Evolutionary conservation across 2,888 invertebrate species (phyloP).

Genomic region (Salticus scenicus): DNA sequence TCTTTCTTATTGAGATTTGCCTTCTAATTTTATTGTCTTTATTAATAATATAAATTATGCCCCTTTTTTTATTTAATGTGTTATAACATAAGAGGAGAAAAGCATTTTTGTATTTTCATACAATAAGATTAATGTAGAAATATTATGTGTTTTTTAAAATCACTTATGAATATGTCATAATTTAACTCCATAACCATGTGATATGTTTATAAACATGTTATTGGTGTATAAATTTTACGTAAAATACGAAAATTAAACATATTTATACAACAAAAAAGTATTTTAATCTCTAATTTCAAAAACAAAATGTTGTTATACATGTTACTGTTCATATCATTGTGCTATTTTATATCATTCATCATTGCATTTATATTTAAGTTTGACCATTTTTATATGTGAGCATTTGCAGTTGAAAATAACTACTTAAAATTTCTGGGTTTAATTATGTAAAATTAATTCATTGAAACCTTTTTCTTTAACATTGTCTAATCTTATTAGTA

Average conservation of each 20-base stretch:
- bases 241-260: not conserved
- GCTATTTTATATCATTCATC: not conserved
- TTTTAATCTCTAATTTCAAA: not conserved
- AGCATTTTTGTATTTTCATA: not conserved
- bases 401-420: not conserved
- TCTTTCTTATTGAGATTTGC: conserved; percentile 22
- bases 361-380: too few species aligned
- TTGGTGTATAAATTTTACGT: conserved; percentile 3
- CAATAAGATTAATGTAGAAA: not conserved
- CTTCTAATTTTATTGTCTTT: conserved; percentile 7
- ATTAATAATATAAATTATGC: not conserved
- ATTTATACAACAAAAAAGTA: too few species aligned
- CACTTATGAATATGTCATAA: not conserved
- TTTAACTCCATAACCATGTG: not conserved
- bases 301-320: not conserved
- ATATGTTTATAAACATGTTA: conserved; percentile 5
- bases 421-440: too few species aligned
- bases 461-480: too few species aligned
- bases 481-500: too few species aligned
- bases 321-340: not conserved
- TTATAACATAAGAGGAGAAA: not conserved
- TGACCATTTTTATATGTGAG: not conserved
- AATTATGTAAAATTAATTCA: too few species aligned
- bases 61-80: not conserved
- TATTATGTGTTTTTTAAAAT: not conserved